Base-by-base conservation (phyloP, 2,888 invertebrate genomes). In the Andrena trimmerana region DNA sequence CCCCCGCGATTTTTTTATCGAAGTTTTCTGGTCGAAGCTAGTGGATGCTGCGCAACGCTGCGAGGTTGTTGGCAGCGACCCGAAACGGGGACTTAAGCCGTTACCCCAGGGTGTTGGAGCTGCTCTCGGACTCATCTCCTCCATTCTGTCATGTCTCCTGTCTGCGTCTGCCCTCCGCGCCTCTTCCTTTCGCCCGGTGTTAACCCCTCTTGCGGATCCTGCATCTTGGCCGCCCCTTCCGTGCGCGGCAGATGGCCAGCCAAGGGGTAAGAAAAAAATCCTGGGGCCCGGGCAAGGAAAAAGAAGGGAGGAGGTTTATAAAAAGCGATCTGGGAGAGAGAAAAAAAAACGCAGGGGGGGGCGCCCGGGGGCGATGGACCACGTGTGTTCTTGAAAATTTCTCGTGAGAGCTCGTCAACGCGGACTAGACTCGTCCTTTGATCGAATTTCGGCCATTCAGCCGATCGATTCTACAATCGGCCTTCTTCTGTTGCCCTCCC, bases 231-330 rank as follows among this genome's bases (percentile, higher is more conserved):
- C 94, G 94, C 93, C 94, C 94, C 94, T 94, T 94, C 94, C 94
- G 94, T 90, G 93, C 42, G 93, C 92, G 92, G 95, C 95, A 95
- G 95, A 94, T 95, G 95, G 95, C 95, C 95, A 90, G 92, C 94
- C 91, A 94, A 94, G 94, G 94, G 93, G 94, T 94, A 94, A 94
- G 93, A 91, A 91, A 92, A 93, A 92, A 92, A 92, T 90, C 90
- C 89, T 89, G 90, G 91, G 92, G 90, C 88, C 89, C 90, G 88
- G 31, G 50, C 57, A 50, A 86, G 86, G 88, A 67, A 87, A 89
- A 84, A 88, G 78, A 84, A 88, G 84, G 70, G 84, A 83, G 81
- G 86, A 90, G 91, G 86, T 90, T 92, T 91, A 91, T 93, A 93
- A 94, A 93, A 93, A 93, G 90, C 90, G 93, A 92, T 91, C 90